Base-by-base conservation (phyloP, 1,140 invertebrate species). In the Brachionus koreanus region DNA sequence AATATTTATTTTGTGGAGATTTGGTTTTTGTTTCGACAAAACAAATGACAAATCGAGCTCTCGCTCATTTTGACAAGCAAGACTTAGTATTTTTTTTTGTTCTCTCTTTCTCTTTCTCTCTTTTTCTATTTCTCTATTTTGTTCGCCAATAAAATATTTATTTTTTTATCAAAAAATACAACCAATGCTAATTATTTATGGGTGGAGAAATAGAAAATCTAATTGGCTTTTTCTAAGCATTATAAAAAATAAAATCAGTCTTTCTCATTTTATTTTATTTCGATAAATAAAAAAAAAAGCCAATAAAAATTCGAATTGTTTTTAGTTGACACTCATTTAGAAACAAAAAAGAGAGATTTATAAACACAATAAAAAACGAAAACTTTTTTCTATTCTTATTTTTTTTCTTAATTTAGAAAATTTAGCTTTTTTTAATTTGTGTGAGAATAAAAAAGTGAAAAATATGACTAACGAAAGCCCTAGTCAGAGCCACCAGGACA, bases 131-230 rank as follows among this genome's bases (percentile, higher is more conserved):
- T n/a, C 4, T 69, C 37, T 19, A 16, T 69, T 69, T 69, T 69
- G 16, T 69, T 39, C 35, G 37, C 65, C 65, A 69, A 69, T 69
- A 35, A 69, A 69, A 69, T 69, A 69, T 69, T 69, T 69, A 69
- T 69, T 69, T 69, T 69, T 12, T 19, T 37, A 33, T 19, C 49
- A 69, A 69, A 69, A 37, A 69, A 37, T 37, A 69, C 7, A 69
- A 69, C 29, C 35, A 69, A 69, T 37, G 39, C 39, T 42, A 69
- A 69, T 69, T 69, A 69, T 69, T 69, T 42, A 69, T 69, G 65
- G 65, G 65, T 69, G 65, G 65, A 69, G 65, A 69, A 69, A 37
- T 69, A 13, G 65, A 37, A 37, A 69, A 69, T 69, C 65, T 69
- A 69, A 69, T 69, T 69, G 65, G 65, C 37, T 69, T 69, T 69